Percentiles rank a stretch among this genome's conserved stretches.
phyloP scores from a whole-genome alignment of 2,113 vertebrate species.

The Mus spicilegus region DNA sequence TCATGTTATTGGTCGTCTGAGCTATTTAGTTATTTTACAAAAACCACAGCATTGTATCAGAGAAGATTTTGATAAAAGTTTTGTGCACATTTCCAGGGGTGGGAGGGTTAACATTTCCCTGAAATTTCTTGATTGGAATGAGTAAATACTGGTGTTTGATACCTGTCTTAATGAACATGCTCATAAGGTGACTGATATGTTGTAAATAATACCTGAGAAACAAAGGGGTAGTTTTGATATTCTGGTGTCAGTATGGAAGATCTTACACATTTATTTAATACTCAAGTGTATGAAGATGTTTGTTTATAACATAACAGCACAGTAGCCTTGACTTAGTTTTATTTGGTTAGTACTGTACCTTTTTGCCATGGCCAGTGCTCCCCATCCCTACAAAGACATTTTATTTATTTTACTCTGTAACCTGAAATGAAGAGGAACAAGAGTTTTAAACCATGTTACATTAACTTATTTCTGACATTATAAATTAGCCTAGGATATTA shows the following conservation, averaged over 20 bases:
- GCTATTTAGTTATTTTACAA: conserved; percentile 89
- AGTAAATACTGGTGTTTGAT: conserved; percentile 88
- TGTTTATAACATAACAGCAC: conserved; percentile 85
- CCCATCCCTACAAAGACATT: conserved; percentile 82
- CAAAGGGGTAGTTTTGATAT: conserved; percentile 90
- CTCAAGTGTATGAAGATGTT: conserved; percentile 85
- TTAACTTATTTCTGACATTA: conserved; percentile 89
- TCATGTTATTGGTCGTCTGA: conserved; percentile 91
- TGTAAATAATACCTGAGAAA: conserved; percentile 89
- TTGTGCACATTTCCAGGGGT: conserved; percentile 90
- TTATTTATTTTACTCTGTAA: conserved; percentile 85
- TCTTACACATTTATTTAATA: conserved; percentile 88
- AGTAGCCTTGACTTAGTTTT: conserved; percentile 85
- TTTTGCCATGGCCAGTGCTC: conserved; percentile 84
- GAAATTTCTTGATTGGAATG: conserved; percentile 88
- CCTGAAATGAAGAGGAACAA: conserved; percentile 85
- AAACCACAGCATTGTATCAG: conserved; percentile 88
- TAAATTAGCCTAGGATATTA: conserved; percentile 87
- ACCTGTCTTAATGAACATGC: conserved; percentile 87
- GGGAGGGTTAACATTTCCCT: conserved; percentile 89
- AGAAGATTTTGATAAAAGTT: conserved; percentile 90
- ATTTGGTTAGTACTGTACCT: conserved; percentile 87
- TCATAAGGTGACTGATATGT: conserved; percentile 88
- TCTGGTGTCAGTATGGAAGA: conserved; percentile 90
- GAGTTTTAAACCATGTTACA: conserved; percentile 87